A percentile compares a stretch with the other conserved stretches of the same genome.
phyloP scores from a whole-genome alignment of 1,140 invertebrate species.

The Drosophila ambigua region DNA sequence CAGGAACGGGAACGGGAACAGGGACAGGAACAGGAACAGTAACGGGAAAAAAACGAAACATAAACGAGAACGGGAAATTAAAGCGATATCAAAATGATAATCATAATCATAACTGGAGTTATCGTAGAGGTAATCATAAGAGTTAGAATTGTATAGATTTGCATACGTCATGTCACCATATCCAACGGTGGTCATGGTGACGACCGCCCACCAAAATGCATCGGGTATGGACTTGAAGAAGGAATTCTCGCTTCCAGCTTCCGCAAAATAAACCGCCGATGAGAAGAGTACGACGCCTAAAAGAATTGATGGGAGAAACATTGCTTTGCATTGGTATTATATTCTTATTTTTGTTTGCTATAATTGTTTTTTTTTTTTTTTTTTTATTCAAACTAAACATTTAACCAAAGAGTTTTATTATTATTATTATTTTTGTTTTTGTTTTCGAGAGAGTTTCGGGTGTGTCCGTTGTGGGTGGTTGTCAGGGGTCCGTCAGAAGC shows the following conservation, averaged over 20 bases:
- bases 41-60: conserved; percentile 26
- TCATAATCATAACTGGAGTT: conserved; percentile 53
- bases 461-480: neutral
- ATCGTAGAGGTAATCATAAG: conserved; percentile 69
- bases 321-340: conserved; percentile 79
- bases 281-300: conserved; percentile 99
- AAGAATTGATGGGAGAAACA: conserved; percentile 87
- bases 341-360: conserved; percentile 50
- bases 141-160: conserved; percentile 84
- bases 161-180: conserved; percentile 99
- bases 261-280: conserved; percentile 99
- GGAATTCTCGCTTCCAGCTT: conserved; percentile 98
- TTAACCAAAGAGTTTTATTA: conserved; percentile 35
- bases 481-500: conserved; percentile 35
- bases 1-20: conserved; percentile 16
- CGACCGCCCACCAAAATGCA: conserved; percentile 99
- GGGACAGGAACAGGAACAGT: conserved; percentile 23
- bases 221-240: conserved; percentile 99
- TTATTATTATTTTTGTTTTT: conserved; percentile 39
- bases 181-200: conserved; percentile 99
- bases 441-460: conserved; percentile 29
- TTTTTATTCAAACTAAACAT: conserved; percentile 43
- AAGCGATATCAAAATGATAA: conserved; percentile 5
- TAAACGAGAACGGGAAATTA: conserved; percentile 30
- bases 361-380: conserved; percentile 23